Percentiles rank a stretch among this genome's conserved stretches.
Conservation (phyloP, 2,797 vertebrate species). For the Melanotaenia pygmaea region DNA sequence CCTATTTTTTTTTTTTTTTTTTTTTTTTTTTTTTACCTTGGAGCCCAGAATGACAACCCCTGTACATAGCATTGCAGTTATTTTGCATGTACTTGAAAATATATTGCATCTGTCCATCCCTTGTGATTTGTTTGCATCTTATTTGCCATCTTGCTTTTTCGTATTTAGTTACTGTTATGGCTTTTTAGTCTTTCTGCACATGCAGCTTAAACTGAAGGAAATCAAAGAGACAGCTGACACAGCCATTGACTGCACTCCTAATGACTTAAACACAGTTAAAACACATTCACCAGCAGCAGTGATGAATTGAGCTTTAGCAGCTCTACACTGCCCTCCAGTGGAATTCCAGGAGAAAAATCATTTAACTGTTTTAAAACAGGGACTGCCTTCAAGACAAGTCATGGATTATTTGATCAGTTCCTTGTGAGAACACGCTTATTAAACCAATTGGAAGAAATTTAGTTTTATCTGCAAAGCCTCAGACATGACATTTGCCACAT, state of each 20-base stretch:
- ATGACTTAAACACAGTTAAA: background rate
- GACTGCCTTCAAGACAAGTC: slow-evolving; percentile 42
- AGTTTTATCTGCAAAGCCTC: slow-evolving; percentile 53
- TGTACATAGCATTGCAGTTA: background rate
- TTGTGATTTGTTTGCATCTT: background rate
- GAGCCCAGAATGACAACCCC: no score
- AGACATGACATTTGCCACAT: slow-evolving; percentile 58
- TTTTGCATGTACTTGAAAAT: background rate
- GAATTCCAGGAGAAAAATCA: background rate
- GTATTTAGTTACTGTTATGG: background rate
- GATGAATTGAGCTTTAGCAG: background rate
- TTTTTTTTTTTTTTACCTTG: no score
- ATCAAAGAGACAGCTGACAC: background rate
- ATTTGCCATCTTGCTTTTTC: slow-evolving; percentile 4
- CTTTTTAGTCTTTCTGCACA: background rate
- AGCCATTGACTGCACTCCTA: background rate
- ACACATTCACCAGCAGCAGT: slow-evolving; percentile 15
- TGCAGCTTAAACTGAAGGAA: background rate
- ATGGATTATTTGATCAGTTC: slow-evolving; percentile 49
- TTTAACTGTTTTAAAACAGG: slow-evolving; percentile 1
- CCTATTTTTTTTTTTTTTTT: no score
- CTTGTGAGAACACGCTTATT: slow-evolving; percentile 43
- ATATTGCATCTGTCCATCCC: background rate
- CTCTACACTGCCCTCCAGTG: slow-evolving; percentile 66
- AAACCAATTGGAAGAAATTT: slow-evolving; percentile 43